Evolutionary conservation across 1,140 invertebrate species (phyloP).

Genomic region (Dryas iulia): DNA sequence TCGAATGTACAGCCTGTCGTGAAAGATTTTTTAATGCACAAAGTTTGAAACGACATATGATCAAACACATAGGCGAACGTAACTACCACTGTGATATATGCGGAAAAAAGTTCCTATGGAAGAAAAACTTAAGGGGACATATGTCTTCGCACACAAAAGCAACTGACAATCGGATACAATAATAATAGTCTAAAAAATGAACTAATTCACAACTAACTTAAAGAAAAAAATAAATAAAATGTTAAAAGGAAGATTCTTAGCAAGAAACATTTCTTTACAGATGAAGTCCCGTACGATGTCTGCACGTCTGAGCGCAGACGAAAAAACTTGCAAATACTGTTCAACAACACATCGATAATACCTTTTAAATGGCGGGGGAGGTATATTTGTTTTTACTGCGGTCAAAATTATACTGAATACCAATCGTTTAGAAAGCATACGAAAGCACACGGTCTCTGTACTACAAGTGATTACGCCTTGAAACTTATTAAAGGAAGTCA

Average conservation of each 20-base stretch:
- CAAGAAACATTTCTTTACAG: constrained; percentile 68
- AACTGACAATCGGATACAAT: background rate
- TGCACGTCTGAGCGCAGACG: constrained; percentile 53
- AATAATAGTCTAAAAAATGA: background rate
- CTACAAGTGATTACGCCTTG: constrained; percentile 48
- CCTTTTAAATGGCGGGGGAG: constrained; percentile 70
- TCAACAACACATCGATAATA: constrained; percentile 65
- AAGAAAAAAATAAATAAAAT: constrained; percentile 8
- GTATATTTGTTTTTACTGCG: constrained; percentile 66
- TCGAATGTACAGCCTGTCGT: constrained; percentile 55
- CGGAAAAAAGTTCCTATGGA: constrained; percentile 82
- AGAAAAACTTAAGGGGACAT: constrained; percentile 58
- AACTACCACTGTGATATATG: constrained; percentile 82
- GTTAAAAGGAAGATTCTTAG: constrained; percentile 46
- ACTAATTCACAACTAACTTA: background rate
- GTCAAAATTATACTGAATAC: constrained; percentile 50
- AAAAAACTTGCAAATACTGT: constrained; percentile 66
- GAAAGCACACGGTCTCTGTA: constrained; percentile 51
- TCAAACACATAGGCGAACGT: constrained; percentile 84
- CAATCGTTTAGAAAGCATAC: constrained; percentile 59
- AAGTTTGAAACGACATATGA: constrained; percentile 78
- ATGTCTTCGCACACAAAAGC: constrained; percentile 37
- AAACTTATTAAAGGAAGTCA: constrained; percentile 56
- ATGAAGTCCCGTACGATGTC: constrained; percentile 53
- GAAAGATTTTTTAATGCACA: constrained; percentile 66